Conservation (phyloP, 2,888 invertebrate species). For the Sarcophaga variegata region DNA sequence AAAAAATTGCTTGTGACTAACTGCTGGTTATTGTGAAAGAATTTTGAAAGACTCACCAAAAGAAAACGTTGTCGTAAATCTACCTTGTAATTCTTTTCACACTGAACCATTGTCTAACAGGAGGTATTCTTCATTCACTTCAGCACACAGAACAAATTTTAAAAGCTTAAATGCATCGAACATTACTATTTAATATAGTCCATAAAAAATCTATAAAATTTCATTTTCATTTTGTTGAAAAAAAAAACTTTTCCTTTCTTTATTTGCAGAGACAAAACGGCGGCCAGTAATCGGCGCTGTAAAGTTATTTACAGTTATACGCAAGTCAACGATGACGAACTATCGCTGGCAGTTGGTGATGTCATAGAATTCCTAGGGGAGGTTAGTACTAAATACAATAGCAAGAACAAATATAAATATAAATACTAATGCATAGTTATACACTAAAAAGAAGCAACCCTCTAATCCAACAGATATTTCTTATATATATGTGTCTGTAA, state of each 20-base stretch:
- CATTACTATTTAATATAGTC: too few relatives aligned
- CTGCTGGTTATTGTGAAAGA: too few relatives aligned
- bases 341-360: slow-evolving; percentile 93
- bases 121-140: too few relatives aligned
- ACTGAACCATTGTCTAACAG: too few relatives aligned
- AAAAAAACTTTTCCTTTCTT: slow-evolving; percentile 57
- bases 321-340: slow-evolving; percentile 96
- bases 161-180: too few relatives aligned
- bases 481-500: not conserved
- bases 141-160: too few relatives aligned
- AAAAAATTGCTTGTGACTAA: too few relatives aligned
- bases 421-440: slow-evolving; percentile 29
- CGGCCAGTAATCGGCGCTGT: slow-evolving; percentile 85
- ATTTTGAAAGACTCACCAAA: too few relatives aligned
- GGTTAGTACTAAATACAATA: slow-evolving; percentile 81
- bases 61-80: too few relatives aligned
- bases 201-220: not conserved
- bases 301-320: slow-evolving; percentile 95
- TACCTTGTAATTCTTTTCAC: too few relatives aligned
- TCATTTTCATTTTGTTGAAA: slow-evolving; percentile 3
- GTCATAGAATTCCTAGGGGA: slow-evolving; percentile 94
- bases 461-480: slow-evolving; percentile 14
- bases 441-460: slow-evolving; percentile 21
- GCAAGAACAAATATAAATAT: slow-evolving; percentile 24
- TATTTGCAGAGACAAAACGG: slow-evolving; percentile 80